Conservation (phyloP, 2,113 vertebrate species). For the Platanista minor region DNA sequence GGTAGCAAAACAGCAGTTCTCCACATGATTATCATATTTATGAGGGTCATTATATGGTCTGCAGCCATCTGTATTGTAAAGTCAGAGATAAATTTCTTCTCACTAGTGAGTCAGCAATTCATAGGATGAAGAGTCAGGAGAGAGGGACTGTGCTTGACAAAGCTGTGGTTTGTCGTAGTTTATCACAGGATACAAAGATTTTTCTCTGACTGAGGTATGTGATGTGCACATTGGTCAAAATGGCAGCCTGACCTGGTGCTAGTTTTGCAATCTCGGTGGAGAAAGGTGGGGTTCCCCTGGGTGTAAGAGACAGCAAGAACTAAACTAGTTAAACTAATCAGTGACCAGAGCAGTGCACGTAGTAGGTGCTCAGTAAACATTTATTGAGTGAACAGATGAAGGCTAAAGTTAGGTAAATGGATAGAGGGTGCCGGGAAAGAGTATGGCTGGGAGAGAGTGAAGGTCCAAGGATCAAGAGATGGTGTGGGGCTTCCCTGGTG, state of each 20-base stretch:
- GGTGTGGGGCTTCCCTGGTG: no score
- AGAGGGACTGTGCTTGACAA: background rate
- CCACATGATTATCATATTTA: background rate
- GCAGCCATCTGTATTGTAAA: background rate
- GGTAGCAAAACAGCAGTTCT: background rate
- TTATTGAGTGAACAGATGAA: background rate
- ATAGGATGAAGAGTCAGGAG: background rate
- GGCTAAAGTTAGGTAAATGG: background rate
- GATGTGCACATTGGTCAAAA: background rate
- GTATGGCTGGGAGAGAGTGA: no score
- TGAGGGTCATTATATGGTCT: background rate
- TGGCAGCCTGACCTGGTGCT: background rate
- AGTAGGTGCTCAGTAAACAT: background rate
- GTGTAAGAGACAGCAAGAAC: background rate
- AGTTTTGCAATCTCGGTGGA: background rate
- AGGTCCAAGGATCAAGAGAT: background rate
- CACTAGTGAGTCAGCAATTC: background rate
- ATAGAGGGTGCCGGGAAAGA: background rate
- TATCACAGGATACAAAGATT: background rate
- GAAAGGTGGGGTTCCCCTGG: background rate
- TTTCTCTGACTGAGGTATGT: background rate
- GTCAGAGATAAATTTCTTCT: background rate
- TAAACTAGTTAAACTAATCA: background rate
- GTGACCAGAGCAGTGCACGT: background rate
- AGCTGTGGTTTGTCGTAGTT: background rate